Percentiles rank a stretch among this genome's conserved stretches.
These are phyloP conservation scores for Formicarius rufipectus DNA, from an alignment of 2,113 vertebrate genomes.

Conservation along the genomic window DNA sequence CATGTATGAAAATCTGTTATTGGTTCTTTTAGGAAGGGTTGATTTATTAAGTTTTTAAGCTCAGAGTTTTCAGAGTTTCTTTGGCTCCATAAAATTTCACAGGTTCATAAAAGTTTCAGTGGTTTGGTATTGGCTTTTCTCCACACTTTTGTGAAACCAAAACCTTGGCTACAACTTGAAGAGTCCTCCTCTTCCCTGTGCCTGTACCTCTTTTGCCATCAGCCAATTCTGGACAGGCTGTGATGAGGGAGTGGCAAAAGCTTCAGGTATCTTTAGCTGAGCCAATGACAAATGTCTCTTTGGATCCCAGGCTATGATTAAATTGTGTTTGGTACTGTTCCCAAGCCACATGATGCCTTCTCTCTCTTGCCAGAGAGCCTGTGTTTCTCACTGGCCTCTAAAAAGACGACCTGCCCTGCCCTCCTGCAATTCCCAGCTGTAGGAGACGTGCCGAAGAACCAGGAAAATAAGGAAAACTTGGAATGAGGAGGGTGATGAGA, in stretches of 20 bases:
- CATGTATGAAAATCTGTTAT: neutral
- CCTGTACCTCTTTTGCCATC: neutral
- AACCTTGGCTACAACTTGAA: neutral
- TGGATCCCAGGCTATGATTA: slow-evolving; percentile 9
- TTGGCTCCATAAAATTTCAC: neutral
- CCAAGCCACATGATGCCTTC: neutral
- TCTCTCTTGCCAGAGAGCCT: neutral
- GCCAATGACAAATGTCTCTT: neutral
- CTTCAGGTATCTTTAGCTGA: neutral
- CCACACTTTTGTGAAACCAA: neutral
- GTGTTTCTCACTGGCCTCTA: neutral
- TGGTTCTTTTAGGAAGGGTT: neutral
- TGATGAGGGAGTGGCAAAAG: neutral
- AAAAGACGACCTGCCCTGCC: neutral
- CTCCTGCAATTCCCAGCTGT: neutral
- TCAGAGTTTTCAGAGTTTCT: neutral
- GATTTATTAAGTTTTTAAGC: neutral
- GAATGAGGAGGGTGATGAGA: neutral
- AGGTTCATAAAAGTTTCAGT: neutral
- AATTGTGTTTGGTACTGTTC: slow-evolving; percentile 8
- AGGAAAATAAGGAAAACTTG: neutral
- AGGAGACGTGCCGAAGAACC: neutral
- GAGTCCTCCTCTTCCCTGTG: neutral
- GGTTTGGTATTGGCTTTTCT: neutral
- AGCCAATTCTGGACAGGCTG: neutral